Percentiles rank a stretch among this genome's conserved stretches.
Conservation (phyloP, 2,113 vertebrate species). For the Numenius arquata region DNA sequence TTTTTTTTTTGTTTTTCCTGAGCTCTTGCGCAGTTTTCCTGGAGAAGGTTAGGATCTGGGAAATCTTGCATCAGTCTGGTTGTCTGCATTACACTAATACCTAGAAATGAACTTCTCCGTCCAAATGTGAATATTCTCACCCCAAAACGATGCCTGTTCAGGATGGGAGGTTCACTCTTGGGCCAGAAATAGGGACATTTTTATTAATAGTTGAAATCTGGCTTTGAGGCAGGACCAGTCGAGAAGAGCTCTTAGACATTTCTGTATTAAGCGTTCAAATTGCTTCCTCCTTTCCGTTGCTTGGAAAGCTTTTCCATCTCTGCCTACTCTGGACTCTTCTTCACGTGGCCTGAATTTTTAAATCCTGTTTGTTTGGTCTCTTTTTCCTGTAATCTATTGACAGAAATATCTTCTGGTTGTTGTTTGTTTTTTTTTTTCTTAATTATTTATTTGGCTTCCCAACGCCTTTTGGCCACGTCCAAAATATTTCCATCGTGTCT, state of each 20-base stretch:
- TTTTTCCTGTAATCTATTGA: not conserved
- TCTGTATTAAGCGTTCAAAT: not conserved
- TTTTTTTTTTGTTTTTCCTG: not conserved
- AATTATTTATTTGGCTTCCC: not conserved
- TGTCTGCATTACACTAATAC: not conserved
- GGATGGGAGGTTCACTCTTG: not conserved
- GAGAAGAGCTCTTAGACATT: not conserved
- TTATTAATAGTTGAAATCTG: not conserved
- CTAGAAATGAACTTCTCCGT: not conserved
- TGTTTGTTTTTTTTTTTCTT: not conserved
- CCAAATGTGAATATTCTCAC: not conserved
- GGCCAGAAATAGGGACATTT: not conserved
- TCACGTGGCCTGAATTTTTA: not conserved
- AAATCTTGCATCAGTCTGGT: not conserved
- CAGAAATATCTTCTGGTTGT: not conserved
- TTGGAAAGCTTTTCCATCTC: not conserved
- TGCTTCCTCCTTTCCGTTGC: not conserved
- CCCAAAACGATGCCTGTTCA: not conserved
- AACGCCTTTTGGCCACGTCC: not conserved
- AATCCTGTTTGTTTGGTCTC: not conserved
- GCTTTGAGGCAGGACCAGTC: not conserved
- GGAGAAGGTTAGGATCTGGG: not conserved
- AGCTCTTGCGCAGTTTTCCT: slow-evolving; percentile 6
- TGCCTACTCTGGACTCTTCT: not conserved
- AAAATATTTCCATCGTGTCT: not conserved